These are phyloP conservation scores for Bos javanicus DNA, from an alignment of 2,113 vertebrate genomes.

Conservation along the genomic window DNA sequence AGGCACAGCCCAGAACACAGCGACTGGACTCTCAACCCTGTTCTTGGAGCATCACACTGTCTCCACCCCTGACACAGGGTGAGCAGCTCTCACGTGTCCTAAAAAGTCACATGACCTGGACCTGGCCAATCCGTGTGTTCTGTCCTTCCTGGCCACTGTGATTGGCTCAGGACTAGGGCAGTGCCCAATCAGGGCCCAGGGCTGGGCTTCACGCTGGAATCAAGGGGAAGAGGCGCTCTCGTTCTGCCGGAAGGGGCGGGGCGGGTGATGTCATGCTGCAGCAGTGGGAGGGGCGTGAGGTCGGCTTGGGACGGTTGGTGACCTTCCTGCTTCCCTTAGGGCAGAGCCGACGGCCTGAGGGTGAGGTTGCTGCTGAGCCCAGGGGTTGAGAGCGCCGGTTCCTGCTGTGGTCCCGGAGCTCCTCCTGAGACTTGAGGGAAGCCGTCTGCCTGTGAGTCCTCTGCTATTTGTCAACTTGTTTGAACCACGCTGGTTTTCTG, in stretches of 20 bases:
- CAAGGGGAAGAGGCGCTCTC: no score
- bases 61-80: not conserved
- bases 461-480: not conserved
- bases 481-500: not conserved
- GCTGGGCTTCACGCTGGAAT: not conserved
- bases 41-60: not conserved
- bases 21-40: no score
- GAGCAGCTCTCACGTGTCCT: not conserved
- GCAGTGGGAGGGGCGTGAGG: not conserved
- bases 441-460: not conserved
- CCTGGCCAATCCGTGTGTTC: not conserved
- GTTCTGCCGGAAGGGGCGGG: not conserved
- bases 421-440: not conserved
- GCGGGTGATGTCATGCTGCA: not conserved
- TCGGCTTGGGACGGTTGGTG: not conserved
- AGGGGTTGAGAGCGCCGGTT: not conserved
- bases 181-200: not conserved
- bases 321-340: not conserved
- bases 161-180: not conserved
- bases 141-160: not conserved
- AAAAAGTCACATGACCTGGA: not conserved
- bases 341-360: not conserved
- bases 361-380: not conserved
- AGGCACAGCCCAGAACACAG: not conserved
- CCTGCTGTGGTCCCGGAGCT: not conserved